Evolutionary conservation across 2,797 vertebrate genomes (phyloP).

Genomic region (Tenualosa ilisha): DNA sequence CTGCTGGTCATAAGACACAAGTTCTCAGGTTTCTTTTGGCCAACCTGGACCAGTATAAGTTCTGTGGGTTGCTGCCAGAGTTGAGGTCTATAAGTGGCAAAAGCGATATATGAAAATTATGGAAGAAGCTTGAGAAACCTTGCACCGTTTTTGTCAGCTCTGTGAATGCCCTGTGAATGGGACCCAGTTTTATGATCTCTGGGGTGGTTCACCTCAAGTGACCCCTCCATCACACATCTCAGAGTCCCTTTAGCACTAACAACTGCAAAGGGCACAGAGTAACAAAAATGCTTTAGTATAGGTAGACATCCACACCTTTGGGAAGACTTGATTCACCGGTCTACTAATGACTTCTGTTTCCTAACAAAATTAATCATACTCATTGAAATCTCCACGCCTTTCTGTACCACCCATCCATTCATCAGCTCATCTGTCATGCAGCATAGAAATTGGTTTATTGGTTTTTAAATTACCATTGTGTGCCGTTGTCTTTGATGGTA

Average conservation of each 20-base stretch:
- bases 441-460: not conserved
- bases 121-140: conserved; percentile 17
- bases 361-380: not conserved
- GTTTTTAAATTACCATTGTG: not conserved
- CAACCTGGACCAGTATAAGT: not conserved
- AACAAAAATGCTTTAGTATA: not conserved
- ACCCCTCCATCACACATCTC: not conserved
- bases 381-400: not conserved
- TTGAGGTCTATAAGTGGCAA: conserved; percentile 45
- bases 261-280: not conserved
- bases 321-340: not conserved
- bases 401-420: not conserved
- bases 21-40: conserved; percentile 43
- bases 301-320: not conserved
- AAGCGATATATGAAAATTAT: not conserved
- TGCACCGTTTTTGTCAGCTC: conserved; percentile 14
- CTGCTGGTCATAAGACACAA: conserved; percentile 47
- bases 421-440: not conserved
- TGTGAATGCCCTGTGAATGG: not conserved
- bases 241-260: not conserved
- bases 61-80: conserved; percentile 16
- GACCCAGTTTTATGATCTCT: not conserved
- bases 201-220: conserved; percentile 16
- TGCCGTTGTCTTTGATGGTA: not conserved
- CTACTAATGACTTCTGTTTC: not conserved